These are phyloP conservation scores for Trypoxylon attenuatum DNA, from an alignment of 2,888 invertebrate species.

Conservation along the genomic window DNA sequence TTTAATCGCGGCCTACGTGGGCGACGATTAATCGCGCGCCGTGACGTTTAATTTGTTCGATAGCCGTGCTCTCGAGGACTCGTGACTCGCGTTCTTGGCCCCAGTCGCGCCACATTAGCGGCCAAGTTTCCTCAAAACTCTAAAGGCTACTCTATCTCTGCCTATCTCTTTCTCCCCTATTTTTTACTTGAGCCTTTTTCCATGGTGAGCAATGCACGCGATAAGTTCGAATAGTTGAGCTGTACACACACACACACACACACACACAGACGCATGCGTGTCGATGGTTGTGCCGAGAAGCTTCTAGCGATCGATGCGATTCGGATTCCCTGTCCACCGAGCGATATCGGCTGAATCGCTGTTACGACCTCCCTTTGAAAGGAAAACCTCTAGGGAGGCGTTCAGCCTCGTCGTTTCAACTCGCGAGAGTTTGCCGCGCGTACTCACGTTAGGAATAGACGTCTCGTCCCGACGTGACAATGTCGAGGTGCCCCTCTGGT, in stretches of 20 bases:
- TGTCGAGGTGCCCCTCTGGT: too few species aligned
- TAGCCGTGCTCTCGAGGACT: background rate
- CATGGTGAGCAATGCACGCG: background rate
- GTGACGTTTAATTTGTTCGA: constrained; percentile 27
- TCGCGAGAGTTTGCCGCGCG: too few species aligned
- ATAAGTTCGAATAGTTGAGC: too few species aligned
- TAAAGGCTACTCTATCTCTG: background rate
- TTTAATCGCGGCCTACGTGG: constrained; percentile 24
- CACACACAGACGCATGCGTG: background rate
- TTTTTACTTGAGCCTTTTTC: background rate
- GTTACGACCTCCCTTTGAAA: constrained; percentile 19
- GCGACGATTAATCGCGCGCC: constrained; percentile 32
- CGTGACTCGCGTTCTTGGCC: background rate
- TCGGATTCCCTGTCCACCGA: constrained; percentile 4
- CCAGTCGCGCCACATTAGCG: background rate
- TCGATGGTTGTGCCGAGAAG: background rate
- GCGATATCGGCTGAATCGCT: constrained; percentile 26
- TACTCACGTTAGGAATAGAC: too few species aligned
- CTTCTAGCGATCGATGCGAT: background rate
- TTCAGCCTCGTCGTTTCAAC: constrained; percentile 20
- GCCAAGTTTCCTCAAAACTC: background rate
- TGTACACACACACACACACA: background rate
- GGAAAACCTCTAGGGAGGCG: constrained; percentile 16
- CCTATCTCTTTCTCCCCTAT: background rate
- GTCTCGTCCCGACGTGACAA: too few species aligned